phyloP scores from a whole-genome alignment of 2,888 invertebrate species.

The Acleris emargana region DNA sequence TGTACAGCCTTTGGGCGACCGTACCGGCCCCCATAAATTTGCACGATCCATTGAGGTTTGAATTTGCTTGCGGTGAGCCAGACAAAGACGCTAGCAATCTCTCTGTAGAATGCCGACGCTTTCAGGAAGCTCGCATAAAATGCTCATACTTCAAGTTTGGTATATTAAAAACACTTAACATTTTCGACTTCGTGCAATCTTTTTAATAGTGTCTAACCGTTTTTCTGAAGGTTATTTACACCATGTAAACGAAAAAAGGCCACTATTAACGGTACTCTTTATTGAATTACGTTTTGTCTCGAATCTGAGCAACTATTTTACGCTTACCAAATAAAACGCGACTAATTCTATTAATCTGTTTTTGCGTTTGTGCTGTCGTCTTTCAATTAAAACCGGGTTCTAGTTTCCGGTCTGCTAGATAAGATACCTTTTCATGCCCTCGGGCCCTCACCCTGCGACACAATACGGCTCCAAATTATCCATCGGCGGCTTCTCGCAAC shows the following conservation, averaged over 20 bases:
- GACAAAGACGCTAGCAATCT: slow-evolving; percentile 48
- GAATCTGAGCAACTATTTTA: slow-evolving; percentile 43
- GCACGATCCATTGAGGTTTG: slow-evolving; percentile 54
- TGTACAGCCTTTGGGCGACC: slow-evolving; percentile 38
- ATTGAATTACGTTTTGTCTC: slow-evolving; percentile 53
- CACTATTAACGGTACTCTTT: slow-evolving; percentile 53
- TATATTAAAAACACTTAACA: slow-evolving; percentile 11
- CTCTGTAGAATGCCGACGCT: slow-evolving; percentile 48
- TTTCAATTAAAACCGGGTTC: slow-evolving; percentile 65
- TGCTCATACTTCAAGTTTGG: slow-evolving; percentile 11
- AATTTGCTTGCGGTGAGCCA: slow-evolving; percentile 52
- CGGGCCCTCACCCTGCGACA: slow-evolving; percentile 56
- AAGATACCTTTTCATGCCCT: slow-evolving; percentile 54
- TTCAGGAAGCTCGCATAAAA: slow-evolving; percentile 42
- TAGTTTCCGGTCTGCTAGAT: slow-evolving; percentile 60
- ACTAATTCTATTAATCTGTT: slow-evolving; percentile 55
- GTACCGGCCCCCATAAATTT: slow-evolving; percentile 54
- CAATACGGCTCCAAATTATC: slow-evolving; percentile 70
- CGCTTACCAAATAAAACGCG: slow-evolving; percentile 50
- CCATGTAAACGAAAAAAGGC: slow-evolving; percentile 35
- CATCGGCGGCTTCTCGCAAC: slow-evolving; percentile 59
- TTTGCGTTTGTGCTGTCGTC: slow-evolving; percentile 53
- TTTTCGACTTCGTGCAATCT: background rate
- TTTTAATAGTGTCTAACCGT: slow-evolving; percentile 8
- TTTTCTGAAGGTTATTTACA: slow-evolving; percentile 24